Conservation (phyloP, 2,113 vertebrate species). For the Strigops habroptila region DNA sequence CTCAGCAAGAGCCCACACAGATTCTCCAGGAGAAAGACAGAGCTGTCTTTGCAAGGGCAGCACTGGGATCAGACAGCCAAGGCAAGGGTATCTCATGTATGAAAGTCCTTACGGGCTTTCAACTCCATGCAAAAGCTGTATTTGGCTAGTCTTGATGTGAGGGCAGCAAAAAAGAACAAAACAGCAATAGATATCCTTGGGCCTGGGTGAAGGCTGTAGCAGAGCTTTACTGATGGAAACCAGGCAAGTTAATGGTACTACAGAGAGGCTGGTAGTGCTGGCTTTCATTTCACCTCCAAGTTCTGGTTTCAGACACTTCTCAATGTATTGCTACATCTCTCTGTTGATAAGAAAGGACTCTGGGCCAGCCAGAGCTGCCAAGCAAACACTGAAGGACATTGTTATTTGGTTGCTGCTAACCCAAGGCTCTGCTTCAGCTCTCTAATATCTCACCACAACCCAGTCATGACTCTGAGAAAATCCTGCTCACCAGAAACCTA, state of each 20-base stretch:
- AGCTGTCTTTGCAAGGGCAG: neutral
- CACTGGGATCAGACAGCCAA: fast-evolving
- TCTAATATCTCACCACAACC: neutral
- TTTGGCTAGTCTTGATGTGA: neutral
- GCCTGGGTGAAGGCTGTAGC: neutral
- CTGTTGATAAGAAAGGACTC: neutral
- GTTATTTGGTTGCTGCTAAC: neutral
- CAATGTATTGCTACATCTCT: neutral
- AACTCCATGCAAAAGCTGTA: neutral
- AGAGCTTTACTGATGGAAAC: neutral
- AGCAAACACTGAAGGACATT: neutral
- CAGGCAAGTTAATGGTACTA: neutral
- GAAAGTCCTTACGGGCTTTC: neutral
- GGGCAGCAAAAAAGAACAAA: neutral
- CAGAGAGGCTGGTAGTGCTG: neutral
- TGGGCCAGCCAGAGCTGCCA: neutral
- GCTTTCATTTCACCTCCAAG: neutral
- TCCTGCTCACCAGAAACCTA: neutral
- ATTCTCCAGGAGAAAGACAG: neutral
- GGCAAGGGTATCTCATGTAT: neutral
- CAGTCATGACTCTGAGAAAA: neutral
- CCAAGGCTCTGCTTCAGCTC: neutral
- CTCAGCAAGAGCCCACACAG: neutral
- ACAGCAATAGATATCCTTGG: neutral
- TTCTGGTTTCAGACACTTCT: neutral